A percentile compares a stretch with the other conserved stretches of the same genome.
Evolutionary conservation across 2,797 vertebrate genomes (phyloP).

Genomic region (Decapterus maruadsi): DNA sequence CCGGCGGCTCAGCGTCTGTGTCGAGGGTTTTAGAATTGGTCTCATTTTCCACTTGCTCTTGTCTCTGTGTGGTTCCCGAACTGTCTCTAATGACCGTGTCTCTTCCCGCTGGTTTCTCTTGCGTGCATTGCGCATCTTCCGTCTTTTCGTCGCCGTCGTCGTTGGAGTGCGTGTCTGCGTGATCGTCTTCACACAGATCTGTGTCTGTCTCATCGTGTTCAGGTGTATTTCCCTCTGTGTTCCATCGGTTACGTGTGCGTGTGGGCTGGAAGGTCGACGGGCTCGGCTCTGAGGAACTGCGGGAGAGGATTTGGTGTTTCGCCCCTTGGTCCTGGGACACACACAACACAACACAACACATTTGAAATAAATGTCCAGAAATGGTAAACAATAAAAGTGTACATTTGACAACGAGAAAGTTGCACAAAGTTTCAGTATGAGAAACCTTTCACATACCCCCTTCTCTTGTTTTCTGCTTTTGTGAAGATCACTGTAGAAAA

Average conservation of each 20-base stretch:
- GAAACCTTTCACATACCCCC: slow-evolving; percentile 64
- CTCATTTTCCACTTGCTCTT: neutral
- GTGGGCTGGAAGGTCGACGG: slow-evolving; percentile 8
- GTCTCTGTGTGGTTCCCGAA: neutral
- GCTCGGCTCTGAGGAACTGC: slow-evolving; percentile 50
- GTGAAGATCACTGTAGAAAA: slow-evolving; percentile 64
- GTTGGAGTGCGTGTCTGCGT: neutral
- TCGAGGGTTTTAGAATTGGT: neutral
- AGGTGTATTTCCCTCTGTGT: slow-evolving; percentile 1
- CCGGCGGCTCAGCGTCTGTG: neutral
- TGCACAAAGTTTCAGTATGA: neutral
- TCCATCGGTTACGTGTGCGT: neutral
- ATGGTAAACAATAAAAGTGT: neutral
- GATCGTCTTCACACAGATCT: neutral
- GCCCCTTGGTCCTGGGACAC: neutral
- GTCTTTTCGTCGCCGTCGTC: neutral
- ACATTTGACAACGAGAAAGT: neutral
- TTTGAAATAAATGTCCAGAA: neutral
- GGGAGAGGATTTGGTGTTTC: slow-evolving; percentile 40
- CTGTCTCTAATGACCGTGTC: slow-evolving; percentile 9
- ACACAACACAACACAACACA: slow-evolving; percentile 12
- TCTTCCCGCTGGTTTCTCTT: neutral
- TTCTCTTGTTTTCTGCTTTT: slow-evolving; percentile 71
- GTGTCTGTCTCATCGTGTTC: slow-evolving; percentile 10
- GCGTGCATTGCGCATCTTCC: neutral